Evolutionary conservation across 30 jellyfish, hydroid and myxozoan species (phyloP).

Genomic region (Nemopilema nomurai): DNA sequence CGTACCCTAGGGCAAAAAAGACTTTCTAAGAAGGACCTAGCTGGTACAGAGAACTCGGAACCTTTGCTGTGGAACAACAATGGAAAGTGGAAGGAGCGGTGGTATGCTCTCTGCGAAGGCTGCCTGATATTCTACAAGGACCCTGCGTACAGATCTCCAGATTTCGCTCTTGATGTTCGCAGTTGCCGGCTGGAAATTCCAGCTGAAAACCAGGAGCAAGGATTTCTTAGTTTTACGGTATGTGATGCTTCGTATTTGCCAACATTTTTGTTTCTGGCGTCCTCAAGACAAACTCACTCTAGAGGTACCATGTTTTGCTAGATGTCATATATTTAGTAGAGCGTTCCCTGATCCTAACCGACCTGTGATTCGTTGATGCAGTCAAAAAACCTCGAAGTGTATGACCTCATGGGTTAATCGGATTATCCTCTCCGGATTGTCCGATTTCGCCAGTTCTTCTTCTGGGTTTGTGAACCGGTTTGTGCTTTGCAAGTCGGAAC

Average conservation of each 20-base stretch:
- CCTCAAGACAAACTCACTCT: too few relatives aligned
- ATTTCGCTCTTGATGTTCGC: constrained; percentile 61
- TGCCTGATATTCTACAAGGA: constrained; percentile 54
- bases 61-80: constrained; percentile 16
- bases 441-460: too few relatives aligned
- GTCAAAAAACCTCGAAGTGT: too few relatives aligned
- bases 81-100: constrained; percentile 69
- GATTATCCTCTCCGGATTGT: too few relatives aligned
- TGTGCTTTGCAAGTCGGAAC: too few relatives aligned
- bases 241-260: background rate
- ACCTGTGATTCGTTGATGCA: too few relatives aligned
- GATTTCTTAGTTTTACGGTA: constrained; percentile 47
- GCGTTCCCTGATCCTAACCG: too few relatives aligned
- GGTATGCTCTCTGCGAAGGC: constrained; percentile 21
- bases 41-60: constrained; percentile 18
- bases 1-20: constrained; percentile 4
- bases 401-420: too few relatives aligned
- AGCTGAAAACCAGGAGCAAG: constrained; percentile 43
- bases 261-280: too few relatives aligned
- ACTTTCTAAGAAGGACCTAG: constrained; percentile 8
- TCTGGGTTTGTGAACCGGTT: too few relatives aligned
- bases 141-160: constrained; percentile 34
- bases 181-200: constrained; percentile 42
- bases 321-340: too few relatives aligned
- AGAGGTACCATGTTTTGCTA: too few relatives aligned